A percentile compares a stretch with the other conserved stretches of the same genome.
Evolutionary conservation across 2,113 vertebrate species (phyloP).

Genomic region (Rhinogobius similis): DNA sequence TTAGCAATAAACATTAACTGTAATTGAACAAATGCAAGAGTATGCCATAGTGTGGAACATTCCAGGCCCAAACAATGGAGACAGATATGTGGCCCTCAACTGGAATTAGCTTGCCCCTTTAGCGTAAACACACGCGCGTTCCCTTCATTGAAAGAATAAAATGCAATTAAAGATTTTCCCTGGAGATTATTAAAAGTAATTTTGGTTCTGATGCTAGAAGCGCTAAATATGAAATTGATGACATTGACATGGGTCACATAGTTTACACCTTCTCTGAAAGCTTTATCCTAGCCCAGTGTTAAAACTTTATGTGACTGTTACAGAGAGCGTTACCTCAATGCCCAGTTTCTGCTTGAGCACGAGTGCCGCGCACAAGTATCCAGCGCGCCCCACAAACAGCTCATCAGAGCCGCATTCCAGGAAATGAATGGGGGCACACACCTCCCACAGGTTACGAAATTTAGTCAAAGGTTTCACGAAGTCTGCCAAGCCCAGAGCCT

Average conservation of each 20-base stretch:
- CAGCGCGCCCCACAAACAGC: conserved; percentile 88
- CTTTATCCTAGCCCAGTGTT: not conserved
- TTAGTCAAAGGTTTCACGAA: conserved; percentile 80
- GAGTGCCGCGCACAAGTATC: conserved; percentile 87
- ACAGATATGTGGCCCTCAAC: not conserved
- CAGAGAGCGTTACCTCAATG: conserved; percentile 80
- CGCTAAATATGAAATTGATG: not conserved
- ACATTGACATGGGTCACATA: not conserved
- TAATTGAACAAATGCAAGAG: no score
- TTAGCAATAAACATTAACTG: no score
- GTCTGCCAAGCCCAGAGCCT: conserved; percentile 82
- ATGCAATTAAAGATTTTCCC: no score
- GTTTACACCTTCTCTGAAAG: not conserved
- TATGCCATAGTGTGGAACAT: not conserved
- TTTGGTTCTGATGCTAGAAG: no score
- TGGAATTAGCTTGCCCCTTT: not conserved
- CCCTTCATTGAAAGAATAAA: no score
- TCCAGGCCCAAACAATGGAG: not conserved
- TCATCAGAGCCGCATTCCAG: conserved; percentile 90
- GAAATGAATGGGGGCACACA: conserved; percentile 83
- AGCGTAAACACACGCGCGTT: not conserved
- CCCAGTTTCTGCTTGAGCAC: conserved; percentile 87
- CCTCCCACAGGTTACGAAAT: conserved; percentile 83
- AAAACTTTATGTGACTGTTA: not conserved
- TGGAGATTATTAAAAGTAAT: no score